Evolutionary conservation across 2,797 vertebrate species (phyloP), one percentile per base, ranked within the genome.

Genomic region (Chelonia mydas): DNA sequence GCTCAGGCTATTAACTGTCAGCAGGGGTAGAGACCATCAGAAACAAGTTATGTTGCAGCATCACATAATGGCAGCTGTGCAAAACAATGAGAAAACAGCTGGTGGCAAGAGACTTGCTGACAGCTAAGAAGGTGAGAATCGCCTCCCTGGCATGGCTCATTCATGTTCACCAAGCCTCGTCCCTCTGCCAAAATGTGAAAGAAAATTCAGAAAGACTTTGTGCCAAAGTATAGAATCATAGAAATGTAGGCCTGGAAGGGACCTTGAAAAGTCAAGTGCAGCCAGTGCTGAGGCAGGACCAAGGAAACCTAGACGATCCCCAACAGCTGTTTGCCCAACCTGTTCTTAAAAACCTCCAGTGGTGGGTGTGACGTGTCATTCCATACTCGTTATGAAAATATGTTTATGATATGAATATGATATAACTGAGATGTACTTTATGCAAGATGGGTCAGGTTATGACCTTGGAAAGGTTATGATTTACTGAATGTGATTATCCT

Each of bases 1-100:
- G 90, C 95, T 95, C 80, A 51, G 92, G 89, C 5, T 0, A 95
- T 97, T 96, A 95, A 51, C 74, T 91, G 81, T 57, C 96, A 96
- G 93, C 95, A 88, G 96, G 59, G 92, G 89, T 90, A 89, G 84
- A 3, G 5, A 93, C 81, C 92, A 90, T 86, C 87, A 97, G 94
- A 88, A 91, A 83, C 57, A 25, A 31, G 84, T 92, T 92, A 81
- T 90, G 91, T 86, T 88, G 89, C 90, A 95, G 92, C 49, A 84
- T 81, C 45, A 0, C 5, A 27, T 54, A 90, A 93, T 53, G 31
- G 81, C 92, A 93, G 59, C 81, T 72, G 4, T 90, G 90, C 86
- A 68, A 21, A 86, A 78, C 91, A 94, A 7, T 21, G 21, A 6
- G 0, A 74, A 76, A 88, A 87, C 92, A 92, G 91, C 94, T 92